Conservation (phyloP, 1,140 invertebrate species). For the Spodoptera litura region DNA sequence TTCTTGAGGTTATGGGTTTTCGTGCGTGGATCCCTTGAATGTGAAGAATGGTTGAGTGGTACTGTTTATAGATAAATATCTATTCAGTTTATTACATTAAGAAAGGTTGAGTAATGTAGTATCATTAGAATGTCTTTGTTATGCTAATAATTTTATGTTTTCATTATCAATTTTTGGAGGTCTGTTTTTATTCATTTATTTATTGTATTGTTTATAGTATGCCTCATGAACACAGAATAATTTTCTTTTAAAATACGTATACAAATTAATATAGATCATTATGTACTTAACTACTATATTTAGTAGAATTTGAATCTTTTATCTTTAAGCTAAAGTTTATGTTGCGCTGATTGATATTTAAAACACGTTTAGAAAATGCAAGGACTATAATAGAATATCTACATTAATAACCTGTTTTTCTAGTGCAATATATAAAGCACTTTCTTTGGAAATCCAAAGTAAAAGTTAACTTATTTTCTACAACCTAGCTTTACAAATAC, state of each 20-base stretch:
- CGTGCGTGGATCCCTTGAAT: slow-evolving; percentile 53
- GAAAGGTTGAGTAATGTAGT: background rate
- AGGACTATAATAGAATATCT: background rate
- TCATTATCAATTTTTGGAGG: background rate
- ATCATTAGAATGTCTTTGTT: background rate
- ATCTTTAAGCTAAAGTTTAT: background rate
- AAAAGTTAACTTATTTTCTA: slow-evolving; percentile 37
- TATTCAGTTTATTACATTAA: slow-evolving; percentile 37
- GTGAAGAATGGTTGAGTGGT: slow-evolving; percentile 42
- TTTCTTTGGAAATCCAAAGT: slow-evolving; percentile 30
- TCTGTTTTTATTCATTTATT: too few species aligned
- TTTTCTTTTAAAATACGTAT: too few species aligned
- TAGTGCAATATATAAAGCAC: slow-evolving; percentile 13
- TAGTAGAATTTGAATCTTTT: too few species aligned
- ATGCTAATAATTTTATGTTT: background rate
- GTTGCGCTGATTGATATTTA: too few species aligned
- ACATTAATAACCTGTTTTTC: slow-evolving; percentile 13
- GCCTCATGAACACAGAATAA: too few species aligned
- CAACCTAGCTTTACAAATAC: slow-evolving; percentile 23
- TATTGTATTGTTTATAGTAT: too few species aligned
- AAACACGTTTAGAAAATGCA: too few species aligned
- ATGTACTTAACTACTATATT: too few species aligned
- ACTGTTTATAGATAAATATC: slow-evolving; percentile 18
- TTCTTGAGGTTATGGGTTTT: slow-evolving; percentile 80
- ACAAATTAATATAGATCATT: too few species aligned